Conservation (phyloP, 2,888 invertebrate species). For the Smittia aterrima region DNA sequence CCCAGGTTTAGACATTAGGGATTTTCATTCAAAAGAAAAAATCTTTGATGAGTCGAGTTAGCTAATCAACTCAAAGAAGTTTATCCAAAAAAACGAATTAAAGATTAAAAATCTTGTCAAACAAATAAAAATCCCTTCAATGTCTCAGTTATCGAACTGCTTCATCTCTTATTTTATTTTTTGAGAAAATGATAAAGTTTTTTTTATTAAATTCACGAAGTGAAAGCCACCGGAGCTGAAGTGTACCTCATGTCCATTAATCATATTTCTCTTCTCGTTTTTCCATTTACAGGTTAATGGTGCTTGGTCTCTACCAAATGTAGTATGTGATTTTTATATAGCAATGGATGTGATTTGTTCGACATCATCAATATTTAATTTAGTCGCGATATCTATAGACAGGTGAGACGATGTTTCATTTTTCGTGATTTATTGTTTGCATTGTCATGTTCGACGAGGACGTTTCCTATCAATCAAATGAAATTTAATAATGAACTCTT, state of each 20-base stretch:
- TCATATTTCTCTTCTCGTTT: conserved; percentile 41
- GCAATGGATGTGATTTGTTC: conserved; percentile 97
- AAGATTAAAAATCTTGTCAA: too few relatives aligned
- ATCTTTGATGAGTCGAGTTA: too few relatives aligned
- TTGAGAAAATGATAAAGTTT: conserved; percentile 1
- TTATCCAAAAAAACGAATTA: too few relatives aligned
- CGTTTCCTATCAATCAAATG: not conserved
- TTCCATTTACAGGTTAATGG: conserved; percentile 69
- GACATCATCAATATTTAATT: conserved; percentile 96
- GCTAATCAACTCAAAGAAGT: too few relatives aligned
- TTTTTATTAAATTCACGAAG: conserved; percentile 15
- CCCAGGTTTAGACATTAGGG: too few relatives aligned
- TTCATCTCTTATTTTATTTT: too few relatives aligned
- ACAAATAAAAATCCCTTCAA: too few relatives aligned
- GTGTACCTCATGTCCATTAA: not conserved
- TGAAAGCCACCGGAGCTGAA: not conserved
- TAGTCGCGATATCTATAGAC: conserved; percentile 97
- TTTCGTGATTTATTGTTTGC: not conserved
- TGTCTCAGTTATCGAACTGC: too few relatives aligned
- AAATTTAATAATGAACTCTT: not conserved
- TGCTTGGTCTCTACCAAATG: conserved; percentile 84
- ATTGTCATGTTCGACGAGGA: not conserved
- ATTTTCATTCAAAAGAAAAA: too few relatives aligned
- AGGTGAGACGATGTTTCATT: conserved; percentile 64
- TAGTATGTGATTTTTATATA: conserved; percentile 95